These are phyloP conservation scores for Phorcus lineatus DNA, from an alignment of 2,888 invertebrate species.

Conservation along the genomic window DNA sequence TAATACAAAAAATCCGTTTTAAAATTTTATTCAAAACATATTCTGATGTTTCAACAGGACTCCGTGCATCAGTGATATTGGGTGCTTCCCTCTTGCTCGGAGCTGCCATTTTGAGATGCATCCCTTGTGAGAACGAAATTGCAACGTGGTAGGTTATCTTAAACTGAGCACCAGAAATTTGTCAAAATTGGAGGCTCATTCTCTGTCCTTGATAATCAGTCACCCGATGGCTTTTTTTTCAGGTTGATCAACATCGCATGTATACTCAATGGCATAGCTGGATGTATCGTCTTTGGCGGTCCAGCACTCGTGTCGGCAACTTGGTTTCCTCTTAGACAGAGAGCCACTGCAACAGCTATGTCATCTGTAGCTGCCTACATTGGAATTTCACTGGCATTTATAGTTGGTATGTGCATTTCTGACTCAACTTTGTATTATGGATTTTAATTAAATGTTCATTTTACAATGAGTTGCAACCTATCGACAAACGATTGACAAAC, in stretches of 20 bases:
- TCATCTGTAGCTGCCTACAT: slow-evolving; percentile 49
- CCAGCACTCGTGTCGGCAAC: slow-evolving; percentile 75
- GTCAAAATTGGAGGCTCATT: no score
- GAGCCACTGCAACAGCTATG: slow-evolving; percentile 72
- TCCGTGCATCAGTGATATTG: slow-evolving; percentile 40
- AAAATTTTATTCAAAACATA: neutral
- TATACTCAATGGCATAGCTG: slow-evolving; percentile 75
- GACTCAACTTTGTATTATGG: no score
- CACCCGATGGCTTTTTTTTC: no score
- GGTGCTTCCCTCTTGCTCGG: slow-evolving; percentile 35
- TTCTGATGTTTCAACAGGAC: slow-evolving; percentile 30
- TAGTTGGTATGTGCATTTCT: slow-evolving; percentile 47
- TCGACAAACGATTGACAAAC: no score
- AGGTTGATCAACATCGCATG: slow-evolving; percentile 72
- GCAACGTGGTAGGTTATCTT: slow-evolving; percentile 53
- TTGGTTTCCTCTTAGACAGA: slow-evolving; percentile 76
- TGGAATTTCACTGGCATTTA: slow-evolving; percentile 60
- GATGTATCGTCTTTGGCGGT: slow-evolving; percentile 74
- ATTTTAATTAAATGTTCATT: no score
- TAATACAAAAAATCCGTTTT: no score
- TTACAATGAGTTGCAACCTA: no score
- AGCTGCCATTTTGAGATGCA: slow-evolving; percentile 43
- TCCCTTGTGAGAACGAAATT: slow-evolving; percentile 37
- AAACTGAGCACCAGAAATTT: no score
- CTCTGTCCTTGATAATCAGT: no score